phyloP scores from a whole-genome alignment of 1,140 invertebrate genomes.

The Drosophila suzukii region DNA sequence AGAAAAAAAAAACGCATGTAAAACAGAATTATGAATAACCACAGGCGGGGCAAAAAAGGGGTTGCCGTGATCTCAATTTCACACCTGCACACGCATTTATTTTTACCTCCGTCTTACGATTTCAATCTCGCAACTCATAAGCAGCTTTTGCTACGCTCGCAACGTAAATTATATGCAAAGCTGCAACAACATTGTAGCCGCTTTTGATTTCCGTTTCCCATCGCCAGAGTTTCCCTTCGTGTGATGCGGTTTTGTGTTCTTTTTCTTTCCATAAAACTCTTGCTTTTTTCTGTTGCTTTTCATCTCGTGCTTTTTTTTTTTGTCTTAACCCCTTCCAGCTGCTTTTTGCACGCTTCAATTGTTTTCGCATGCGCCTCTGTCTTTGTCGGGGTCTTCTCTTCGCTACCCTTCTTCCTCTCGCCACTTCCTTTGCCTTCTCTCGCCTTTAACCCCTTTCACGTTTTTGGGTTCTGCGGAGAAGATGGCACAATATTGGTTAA shows the following conservation, averaged over 20 bases:
- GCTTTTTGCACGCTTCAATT: conserved; percentile 79
- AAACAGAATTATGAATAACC: conserved; percentile 65
- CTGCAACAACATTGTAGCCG: conserved; percentile 65
- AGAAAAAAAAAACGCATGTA: conserved; percentile 3
- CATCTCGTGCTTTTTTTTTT: neutral
- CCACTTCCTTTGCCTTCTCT: conserved; percentile 40
- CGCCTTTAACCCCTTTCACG: conserved; percentile 2
- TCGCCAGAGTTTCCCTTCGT: conserved; percentile 70
- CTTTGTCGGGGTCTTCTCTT: conserved; percentile 28
- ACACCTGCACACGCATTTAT: conserved; percentile 66
- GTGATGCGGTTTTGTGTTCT: conserved; percentile 61
- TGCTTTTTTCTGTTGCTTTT: conserved; percentile 47
- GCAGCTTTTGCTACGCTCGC: conserved; percentile 72
- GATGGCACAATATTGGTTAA: conserved; percentile 14
- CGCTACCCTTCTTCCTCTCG: conserved; percentile 5
- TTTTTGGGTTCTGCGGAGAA: conserved; percentile 1
- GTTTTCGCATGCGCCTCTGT: conserved; percentile 74
- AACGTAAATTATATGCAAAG: conserved; percentile 81
- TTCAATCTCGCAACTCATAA: conserved; percentile 68
- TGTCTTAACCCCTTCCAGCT: neutral
- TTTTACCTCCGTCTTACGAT: conserved; percentile 63
- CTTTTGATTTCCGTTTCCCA: conserved; percentile 84
- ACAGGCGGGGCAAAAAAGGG: conserved; percentile 48
- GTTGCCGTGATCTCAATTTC: conserved; percentile 72
- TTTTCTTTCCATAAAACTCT: conserved; percentile 68